A percentile compares a stretch with the other conserved stretches of the same genome.
Evolutionary conservation across 2,888 invertebrate species (phyloP).

Genomic region (Sminthurides aquaticus): DNA sequence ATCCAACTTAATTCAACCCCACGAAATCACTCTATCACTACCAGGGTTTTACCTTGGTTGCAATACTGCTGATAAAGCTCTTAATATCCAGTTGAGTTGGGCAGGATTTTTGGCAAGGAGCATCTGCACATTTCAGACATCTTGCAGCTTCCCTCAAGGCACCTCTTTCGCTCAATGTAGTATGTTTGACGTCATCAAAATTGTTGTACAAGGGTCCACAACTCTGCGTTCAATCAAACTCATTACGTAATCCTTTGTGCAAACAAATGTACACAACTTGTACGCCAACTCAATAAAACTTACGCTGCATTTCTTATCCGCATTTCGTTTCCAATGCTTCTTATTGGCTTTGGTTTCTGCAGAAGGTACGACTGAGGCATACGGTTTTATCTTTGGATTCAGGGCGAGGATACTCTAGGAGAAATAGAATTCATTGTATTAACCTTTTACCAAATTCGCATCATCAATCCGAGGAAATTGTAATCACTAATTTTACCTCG

Average conservation of each 20-base stretch:
- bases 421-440: too few species aligned
- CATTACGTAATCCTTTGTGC: too few species aligned
- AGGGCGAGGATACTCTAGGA: conserved; percentile 80
- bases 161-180: conserved; percentile 89
- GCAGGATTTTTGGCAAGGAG: conserved; percentile 96
- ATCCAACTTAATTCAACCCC: background rate
- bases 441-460: conserved; percentile 42
- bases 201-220: conserved; percentile 70
- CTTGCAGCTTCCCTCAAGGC: conserved; percentile 82
- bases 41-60: conserved; percentile 72
- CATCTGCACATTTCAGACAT: conserved; percentile 88
- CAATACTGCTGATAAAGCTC: conserved; percentile 90
- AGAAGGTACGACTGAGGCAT: conserved; percentile 76
- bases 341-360: conserved; percentile 76
- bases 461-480: background rate
- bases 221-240: too few species aligned
- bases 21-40: too few species aligned
- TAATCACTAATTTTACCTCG: conserved; percentile 56
- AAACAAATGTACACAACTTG: too few species aligned
- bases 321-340: conserved; percentile 90
- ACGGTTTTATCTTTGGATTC: conserved; percentile 73
- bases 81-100: conserved; percentile 97
- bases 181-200: conserved; percentile 95
- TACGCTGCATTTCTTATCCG: conserved; percentile 73
- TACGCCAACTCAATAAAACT: too few species aligned